Evolutionary conservation across 2,113 vertebrate genomes (phyloP).

Genomic region (Phylloscopus trochiloides): DNA sequence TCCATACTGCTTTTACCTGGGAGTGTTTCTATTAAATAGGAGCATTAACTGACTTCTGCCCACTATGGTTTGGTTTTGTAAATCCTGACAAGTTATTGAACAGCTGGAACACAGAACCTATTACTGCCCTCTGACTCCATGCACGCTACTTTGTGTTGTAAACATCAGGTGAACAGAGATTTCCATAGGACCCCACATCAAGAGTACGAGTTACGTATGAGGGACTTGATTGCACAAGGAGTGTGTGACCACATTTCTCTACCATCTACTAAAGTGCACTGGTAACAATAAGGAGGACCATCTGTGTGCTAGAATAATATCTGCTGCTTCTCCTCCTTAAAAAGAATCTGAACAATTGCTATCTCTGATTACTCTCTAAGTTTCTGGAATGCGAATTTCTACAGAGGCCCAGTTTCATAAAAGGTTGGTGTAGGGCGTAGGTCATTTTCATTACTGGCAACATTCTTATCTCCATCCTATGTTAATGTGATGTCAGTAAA

Average conservation of each 20-base stretch:
- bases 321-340: not conserved
- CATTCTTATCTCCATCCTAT: not conserved
- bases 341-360: not conserved
- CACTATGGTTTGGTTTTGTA: not conserved
- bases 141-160: not conserved
- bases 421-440: not conserved
- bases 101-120: not conserved
- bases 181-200: not conserved
- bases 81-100: not conserved
- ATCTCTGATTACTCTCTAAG: not conserved
- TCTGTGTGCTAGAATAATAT: not conserved
- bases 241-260: not conserved
- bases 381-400: not conserved
- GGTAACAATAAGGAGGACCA: not conserved
- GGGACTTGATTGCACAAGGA: not conserved
- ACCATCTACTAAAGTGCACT: not conserved
- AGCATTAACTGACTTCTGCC: not conserved
- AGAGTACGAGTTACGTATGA: fast-evolving
- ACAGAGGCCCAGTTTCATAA: not conserved
- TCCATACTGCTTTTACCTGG: not conserved
- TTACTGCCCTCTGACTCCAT: not conserved
- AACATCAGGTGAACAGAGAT: not conserved
- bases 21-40: not conserved
- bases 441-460: not conserved
- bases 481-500: not conserved